Conservation (phyloP, 2,888 invertebrate genomes). For the Pristionchus mayeri region DNA sequence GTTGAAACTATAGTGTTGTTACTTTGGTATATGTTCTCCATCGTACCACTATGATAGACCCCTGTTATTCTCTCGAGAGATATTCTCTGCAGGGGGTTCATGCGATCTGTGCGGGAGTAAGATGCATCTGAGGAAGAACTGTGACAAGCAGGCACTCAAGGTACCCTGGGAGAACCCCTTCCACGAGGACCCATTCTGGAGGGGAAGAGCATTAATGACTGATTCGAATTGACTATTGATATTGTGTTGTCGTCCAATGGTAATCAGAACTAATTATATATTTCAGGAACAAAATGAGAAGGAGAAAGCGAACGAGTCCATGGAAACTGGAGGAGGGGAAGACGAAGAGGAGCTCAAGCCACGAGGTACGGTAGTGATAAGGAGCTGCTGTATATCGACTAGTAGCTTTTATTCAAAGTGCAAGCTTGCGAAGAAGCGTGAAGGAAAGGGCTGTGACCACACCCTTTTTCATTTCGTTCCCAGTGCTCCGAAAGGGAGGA, state of each 20-base stretch:
- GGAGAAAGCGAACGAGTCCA: background rate
- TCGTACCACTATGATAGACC: too few species aligned
- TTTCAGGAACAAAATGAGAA: slow-evolving; percentile 15
- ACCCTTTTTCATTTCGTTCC: slow-evolving; percentile 23
- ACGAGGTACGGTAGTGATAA: background rate
- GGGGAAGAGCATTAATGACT: too few species aligned
- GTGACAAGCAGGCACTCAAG: slow-evolving; percentile 74
- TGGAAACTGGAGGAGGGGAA: background rate
- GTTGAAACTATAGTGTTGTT: too few species aligned
- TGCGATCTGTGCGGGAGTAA: slow-evolving; percentile 87
- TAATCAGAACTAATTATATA: background rate
- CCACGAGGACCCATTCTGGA: too few species aligned
- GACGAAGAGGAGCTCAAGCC: background rate
- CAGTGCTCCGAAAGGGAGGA: background rate
- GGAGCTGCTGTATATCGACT: background rate
- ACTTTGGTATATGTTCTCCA: too few species aligned
- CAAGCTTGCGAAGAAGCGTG: background rate
- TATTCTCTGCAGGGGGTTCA: slow-evolving; percentile 80
- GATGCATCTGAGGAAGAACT: slow-evolving; percentile 88
- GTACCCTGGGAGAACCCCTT: slow-evolving; percentile 8
- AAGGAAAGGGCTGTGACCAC: background rate
- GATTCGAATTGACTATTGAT: too few species aligned
- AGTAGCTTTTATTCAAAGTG: too few species aligned
- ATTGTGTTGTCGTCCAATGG: background rate
- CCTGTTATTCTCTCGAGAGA: too few species aligned